Conservation (phyloP, 1,140 invertebrate species). For the Harlomillsia oculata region DNA sequence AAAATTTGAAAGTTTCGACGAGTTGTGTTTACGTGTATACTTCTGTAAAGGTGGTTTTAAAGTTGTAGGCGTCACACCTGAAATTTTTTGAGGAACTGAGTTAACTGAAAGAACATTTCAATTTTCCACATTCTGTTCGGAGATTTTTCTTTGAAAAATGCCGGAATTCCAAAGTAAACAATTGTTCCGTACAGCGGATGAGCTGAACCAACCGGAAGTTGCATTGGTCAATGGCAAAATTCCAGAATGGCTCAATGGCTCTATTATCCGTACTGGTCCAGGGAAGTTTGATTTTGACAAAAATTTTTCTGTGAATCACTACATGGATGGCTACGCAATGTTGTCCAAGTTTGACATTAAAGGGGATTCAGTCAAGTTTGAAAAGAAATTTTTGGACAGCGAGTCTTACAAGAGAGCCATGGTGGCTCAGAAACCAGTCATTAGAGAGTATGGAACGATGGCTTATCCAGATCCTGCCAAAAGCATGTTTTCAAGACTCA, state of each 20-base stretch:
- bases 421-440: slow-evolving; percentile 36
- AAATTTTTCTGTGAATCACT: slow-evolving; percentile 31
- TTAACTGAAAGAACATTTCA: no score
- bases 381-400: slow-evolving; percentile 40
- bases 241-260: slow-evolving; percentile 13
- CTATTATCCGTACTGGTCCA: slow-evolving; percentile 19
- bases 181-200: slow-evolving; percentile 1
- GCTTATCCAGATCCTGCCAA: slow-evolving; percentile 41
- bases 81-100: no score
- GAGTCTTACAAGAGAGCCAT: slow-evolving; percentile 41
- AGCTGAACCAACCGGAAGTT: background rate
- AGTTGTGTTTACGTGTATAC: no score
- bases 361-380: slow-evolving; percentile 37
- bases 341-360: slow-evolving; percentile 40
- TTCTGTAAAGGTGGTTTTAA: no score
- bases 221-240: slow-evolving; percentile 10
- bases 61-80: no score
- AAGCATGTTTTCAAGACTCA: slow-evolving; percentile 39
- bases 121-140: no score
- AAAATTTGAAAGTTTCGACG: no score
- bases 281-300: slow-evolving; percentile 32
- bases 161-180: no score
- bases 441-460: slow-evolving; percentile 43
- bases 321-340: slow-evolving; percentile 34
- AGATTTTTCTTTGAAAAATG: no score